phyloP scores from a whole-genome alignment of 2,797 vertebrate genomes.

The Molothrus aeneus region DNA sequence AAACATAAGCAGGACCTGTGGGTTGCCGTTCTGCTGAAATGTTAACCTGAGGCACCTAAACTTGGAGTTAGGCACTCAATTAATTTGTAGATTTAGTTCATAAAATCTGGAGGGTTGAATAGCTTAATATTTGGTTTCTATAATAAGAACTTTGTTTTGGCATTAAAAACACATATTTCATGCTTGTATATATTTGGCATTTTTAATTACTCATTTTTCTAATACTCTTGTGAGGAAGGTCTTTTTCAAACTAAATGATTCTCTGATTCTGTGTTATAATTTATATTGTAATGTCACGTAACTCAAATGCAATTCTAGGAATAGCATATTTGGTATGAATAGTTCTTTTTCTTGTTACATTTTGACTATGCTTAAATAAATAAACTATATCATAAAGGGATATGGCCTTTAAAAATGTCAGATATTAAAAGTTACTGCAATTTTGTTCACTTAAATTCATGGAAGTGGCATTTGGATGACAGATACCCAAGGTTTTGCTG shows the following conservation, averaged over 20 bases:
- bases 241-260: not conserved
- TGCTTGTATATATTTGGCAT: constrained; percentile 15
- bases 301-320: constrained; percentile 4
- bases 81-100: constrained; percentile 1
- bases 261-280: not conserved
- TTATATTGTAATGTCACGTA: not conserved
- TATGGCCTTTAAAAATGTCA: constrained; percentile 12
- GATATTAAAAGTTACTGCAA: not conserved
- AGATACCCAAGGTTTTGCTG: constrained; percentile 59
- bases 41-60: not conserved
- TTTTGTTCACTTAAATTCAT: constrained; percentile 27
- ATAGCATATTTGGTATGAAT: constrained; percentile 5
- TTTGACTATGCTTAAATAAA: constrained; percentile 30
- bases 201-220: constrained; percentile 47
- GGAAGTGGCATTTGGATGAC: constrained; percentile 43
- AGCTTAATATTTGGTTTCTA: constrained; percentile 22
- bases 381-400: not conserved
- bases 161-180: constrained; percentile 30
- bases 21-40: not conserved
- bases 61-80: not conserved
- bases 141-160: constrained; percentile 28
- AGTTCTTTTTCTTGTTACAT: not conserved
- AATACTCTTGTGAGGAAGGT: not conserved
- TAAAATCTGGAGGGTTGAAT: not conserved
- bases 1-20: not conserved